Evolutionary conservation across 2,797 vertebrate genomes (phyloP).

Genomic region (Taenioides sp.): DNA sequence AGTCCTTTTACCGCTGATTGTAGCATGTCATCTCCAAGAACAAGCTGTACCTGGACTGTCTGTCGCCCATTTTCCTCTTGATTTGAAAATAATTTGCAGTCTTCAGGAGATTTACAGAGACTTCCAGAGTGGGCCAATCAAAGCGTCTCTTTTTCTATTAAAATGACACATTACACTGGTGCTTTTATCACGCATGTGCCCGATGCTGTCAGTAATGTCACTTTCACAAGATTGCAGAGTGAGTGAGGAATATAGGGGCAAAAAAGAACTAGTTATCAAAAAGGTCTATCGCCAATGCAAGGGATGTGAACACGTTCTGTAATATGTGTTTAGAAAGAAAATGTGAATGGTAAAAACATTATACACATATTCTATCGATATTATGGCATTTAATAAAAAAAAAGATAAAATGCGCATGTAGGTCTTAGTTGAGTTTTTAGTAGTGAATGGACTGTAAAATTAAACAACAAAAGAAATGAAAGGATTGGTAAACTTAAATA

Average conservation of each 20-base stretch:
- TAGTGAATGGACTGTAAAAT: no score
- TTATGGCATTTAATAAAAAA: no score
- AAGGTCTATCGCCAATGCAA: constrained; percentile 48
- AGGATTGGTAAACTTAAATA: no score
- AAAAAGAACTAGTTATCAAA: constrained; percentile 64
- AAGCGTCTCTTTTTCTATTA: constrained; percentile 14
- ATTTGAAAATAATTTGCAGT: constrained; percentile 13
- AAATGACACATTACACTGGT: constrained; percentile 38
- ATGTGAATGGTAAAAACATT: no score
- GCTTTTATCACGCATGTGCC: constrained; percentile 42
- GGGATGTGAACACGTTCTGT: no score
- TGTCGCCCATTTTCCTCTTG: constrained; percentile 6
- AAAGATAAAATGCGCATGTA: no score
- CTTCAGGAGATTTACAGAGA: constrained; percentile 15
- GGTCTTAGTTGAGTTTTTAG: no score
- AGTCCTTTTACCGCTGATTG: neutral
- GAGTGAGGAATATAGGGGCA: constrained; percentile 26
- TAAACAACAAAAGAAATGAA: no score
- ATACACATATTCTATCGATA: no score
- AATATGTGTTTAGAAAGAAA: no score
- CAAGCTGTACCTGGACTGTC: constrained; percentile 6
- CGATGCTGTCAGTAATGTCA: constrained; percentile 41
- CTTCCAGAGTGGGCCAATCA: constrained; percentile 14
- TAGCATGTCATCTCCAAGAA: constrained; percentile 7
- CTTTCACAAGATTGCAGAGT: constrained; percentile 27